Evolutionary conservation across 2,888 invertebrate species (phyloP), one percentile per base, ranked within the genome.

Genomic region (Rhogogaster chlorosoma): DNA sequence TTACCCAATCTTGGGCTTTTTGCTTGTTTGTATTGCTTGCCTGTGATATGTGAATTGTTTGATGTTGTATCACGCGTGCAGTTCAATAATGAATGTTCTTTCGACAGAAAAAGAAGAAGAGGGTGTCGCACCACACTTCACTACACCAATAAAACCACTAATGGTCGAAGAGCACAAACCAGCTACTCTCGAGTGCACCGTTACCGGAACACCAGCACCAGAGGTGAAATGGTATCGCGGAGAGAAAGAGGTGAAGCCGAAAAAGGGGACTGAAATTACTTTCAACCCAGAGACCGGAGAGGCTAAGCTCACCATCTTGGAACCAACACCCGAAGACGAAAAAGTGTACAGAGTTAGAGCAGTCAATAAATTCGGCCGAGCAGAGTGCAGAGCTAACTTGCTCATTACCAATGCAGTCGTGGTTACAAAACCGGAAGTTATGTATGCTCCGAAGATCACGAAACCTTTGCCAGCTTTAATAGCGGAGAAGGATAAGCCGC

Each of bases 381-480:
- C 97, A 2, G 95, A 96, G 91, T 97, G 96, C 89, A 95, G 96
- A 90, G 96, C 97, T 9, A 97, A 97, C 92, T 94, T 97, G 49
- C 94, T 96, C 64, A 95, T 96, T 77, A 95, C 94, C 90, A 94
- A 92, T 89, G 93, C 90, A 86, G 94, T 93, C 86, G 93, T 93
- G 84, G 93, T 95, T 49, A 93, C 94, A 32, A 94, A 95, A 90
- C 95, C 95, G 78, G 91, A 94, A 88, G 94, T 95, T 0, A 93
- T 96, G 78, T 94, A 95, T 88, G 96, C 97, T 49, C 97, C 97
- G 71, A 96, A 95, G 90, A 97, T 98, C 89, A 95, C 95, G 80
- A 96, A 96, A 91, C 97, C 98, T 85, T 94, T 98, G 84, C 95
- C 96, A 93, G 97, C 98, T 15, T 94, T 96, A 87, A 95, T 97